Evolutionary conservation across 1,140 invertebrate genomes (phyloP), one percentile per base, ranked within the genome.

Genomic region (Drosophila kepulauana): DNA sequence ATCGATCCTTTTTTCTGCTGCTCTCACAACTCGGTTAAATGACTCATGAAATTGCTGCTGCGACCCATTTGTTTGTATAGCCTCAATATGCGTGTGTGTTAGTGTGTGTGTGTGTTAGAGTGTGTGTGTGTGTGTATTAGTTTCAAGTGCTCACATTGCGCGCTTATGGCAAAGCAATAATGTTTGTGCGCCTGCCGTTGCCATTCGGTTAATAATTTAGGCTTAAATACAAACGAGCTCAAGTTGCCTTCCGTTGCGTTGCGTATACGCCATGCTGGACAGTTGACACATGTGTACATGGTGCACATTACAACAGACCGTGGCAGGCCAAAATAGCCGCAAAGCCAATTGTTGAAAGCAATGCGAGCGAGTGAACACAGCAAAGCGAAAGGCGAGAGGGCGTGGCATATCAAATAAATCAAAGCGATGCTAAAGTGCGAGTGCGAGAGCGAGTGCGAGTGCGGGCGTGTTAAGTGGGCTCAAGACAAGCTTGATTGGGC

Each of bases 31-130:
- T 90, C 71, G 68, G 85, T 89, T 89, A 89, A 89, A 89, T 89
- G 85, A 89, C 85, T 89, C 85, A 89, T 89, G 85, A 89, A 89
- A 89, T 89, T 86, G 85, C 77, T 73, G 81, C 80, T 89, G 84
- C 84, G 84, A 82, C 79, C 84, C 84, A 82, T 87, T 87, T 82
- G 68, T 77, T 77, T 77, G 75, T 73, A 74, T 68, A 51, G 49
- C 48, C n/a, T 51, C 46, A 35, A 54, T 16, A 15, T 10, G 45
- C 52, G 46, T 64, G 59, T 25, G 46, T 15, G 33, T 33, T 5
- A 7, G 6, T 33, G 57, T 30, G 15, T 58, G 41, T 28, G 15
- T 33, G 43, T 57, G 57, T 64, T 49, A 57, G 54, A 56, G n/a
- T 68, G 30, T 72, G 72, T 46, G 52, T 45, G 78, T 30, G 51